Evolutionary conservation across 2,797 vertebrate genomes (phyloP).

Genomic region (Coregonus suidteri): DNA sequence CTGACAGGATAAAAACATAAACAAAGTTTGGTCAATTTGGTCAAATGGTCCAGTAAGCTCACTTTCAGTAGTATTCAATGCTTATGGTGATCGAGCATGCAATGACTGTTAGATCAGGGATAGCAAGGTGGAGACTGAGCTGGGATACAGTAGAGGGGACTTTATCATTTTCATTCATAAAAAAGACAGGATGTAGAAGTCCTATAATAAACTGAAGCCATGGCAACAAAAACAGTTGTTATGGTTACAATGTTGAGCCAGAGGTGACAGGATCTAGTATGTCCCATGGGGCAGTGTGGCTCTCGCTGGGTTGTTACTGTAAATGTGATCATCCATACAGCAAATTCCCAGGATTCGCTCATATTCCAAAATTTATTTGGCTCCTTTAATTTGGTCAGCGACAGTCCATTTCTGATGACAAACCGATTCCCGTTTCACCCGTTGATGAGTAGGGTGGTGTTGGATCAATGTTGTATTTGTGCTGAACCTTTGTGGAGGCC

Average conservation of each 20-base stretch:
- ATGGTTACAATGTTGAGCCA: too few species aligned
- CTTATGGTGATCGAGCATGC: constrained; percentile 1
- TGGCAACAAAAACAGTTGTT: too few species aligned
- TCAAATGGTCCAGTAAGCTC: neutral
- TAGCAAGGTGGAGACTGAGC: neutral
- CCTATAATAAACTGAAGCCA: too few species aligned
- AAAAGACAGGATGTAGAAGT: neutral
- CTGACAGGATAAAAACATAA: neutral
- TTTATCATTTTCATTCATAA: neutral
- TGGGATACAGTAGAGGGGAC: neutral
- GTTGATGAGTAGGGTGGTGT: neutral
- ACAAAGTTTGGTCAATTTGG: neutral
- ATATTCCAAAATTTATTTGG: neutral
- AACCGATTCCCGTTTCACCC: neutral
- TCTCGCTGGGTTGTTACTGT: neutral
- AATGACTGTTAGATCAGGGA: neutral
- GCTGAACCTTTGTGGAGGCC: neutral
- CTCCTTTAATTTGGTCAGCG: neutral
- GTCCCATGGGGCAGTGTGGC: too few species aligned
- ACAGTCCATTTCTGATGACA: neutral
- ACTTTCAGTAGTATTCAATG: neutral
- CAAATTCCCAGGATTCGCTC: neutral
- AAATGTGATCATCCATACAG: neutral
- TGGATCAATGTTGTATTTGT: neutral
- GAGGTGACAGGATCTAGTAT: too few species aligned